Evolutionary conservation across 2,113 vertebrate species (phyloP).

Genomic region (Lates calcarifer): DNA sequence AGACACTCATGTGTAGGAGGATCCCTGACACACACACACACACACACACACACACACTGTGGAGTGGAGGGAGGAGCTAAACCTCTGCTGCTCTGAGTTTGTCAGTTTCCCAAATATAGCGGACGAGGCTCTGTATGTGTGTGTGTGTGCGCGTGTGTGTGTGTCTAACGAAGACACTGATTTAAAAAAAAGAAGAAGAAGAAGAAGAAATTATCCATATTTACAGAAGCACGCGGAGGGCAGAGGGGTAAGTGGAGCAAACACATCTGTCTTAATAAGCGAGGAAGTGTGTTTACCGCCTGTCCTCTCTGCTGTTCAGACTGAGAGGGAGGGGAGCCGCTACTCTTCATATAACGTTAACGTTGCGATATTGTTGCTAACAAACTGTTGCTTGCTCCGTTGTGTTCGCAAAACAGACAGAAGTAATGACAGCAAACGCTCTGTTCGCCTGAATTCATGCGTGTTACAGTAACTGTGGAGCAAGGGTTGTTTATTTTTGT

Average conservation of each 20-base stretch:
- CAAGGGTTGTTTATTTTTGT: neutral
- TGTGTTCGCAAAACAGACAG: neutral
- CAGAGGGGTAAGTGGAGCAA: conserved; percentile 50
- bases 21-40: neutral
- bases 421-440: neutral
- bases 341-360: neutral
- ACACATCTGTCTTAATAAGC: neutral
- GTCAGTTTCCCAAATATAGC: conserved; percentile 56
- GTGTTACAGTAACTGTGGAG: too few relatives aligned
- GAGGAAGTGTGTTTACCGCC: neutral
- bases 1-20: neutral
- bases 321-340: conserved; percentile 13
- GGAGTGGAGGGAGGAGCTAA: conserved; percentile 59
- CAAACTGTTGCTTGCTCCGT: neutral
- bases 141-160: neutral
- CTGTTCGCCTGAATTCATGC: too few relatives aligned
- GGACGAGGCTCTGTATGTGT: neutral
- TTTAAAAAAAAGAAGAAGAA: neutral
- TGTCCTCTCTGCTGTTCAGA: neutral
- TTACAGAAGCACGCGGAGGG: neutral
- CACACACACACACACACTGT: neutral
- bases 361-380: neutral
- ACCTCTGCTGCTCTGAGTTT: conserved; percentile 37
- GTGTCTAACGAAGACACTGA: conserved; percentile 8
- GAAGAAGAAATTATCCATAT: neutral